Evolutionary conservation across 1,140 invertebrate genomes (phyloP).

Genomic region (Diuraphis noxia): DNA sequence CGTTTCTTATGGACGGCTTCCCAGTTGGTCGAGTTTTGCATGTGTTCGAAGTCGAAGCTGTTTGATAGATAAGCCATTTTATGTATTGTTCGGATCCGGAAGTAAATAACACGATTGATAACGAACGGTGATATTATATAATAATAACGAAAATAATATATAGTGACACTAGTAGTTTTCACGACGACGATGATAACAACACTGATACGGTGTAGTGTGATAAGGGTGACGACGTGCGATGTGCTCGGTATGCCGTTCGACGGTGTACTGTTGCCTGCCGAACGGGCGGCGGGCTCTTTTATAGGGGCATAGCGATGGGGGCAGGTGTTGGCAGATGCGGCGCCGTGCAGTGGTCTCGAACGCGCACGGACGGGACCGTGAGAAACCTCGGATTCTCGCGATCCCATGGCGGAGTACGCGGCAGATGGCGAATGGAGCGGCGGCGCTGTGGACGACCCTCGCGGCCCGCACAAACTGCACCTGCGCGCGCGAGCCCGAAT

Average conservation of each 20-base stretch:
- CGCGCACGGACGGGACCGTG: conserved; percentile 46
- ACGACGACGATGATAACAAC: not conserved
- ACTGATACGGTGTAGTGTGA: not conserved
- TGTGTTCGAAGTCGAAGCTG: conserved; percentile 51
- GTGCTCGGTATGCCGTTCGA: not conserved
- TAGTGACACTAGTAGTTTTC: not conserved
- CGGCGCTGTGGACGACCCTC: conserved; percentile 40
- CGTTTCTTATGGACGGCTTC: conserved; percentile 40
- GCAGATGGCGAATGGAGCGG: conserved; percentile 41
- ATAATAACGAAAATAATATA: not conserved
- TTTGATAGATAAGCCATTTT: conserved; percentile 30
- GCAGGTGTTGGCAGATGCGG: conserved; percentile 49
- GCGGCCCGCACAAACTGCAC: conserved; percentile 42
- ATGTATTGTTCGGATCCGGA: not conserved
- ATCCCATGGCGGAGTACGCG: conserved; percentile 49
- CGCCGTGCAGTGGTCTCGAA: not conserved
- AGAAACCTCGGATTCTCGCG: conserved; percentile 52
- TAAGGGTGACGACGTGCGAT: not conserved
- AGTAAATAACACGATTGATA: not conserved
- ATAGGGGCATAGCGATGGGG: not conserved
- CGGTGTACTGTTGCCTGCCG: conserved; percentile 8
- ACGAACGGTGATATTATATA: not conserved
- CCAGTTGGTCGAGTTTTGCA: conserved; percentile 51
- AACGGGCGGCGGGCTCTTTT: not conserved
- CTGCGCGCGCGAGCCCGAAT: conserved; percentile 19